Percentiles rank a stretch among this genome's conserved stretches.
Evolutionary conservation across 2,113 vertebrate species (phyloP).

Genomic region (Alethe castanea): DNA sequence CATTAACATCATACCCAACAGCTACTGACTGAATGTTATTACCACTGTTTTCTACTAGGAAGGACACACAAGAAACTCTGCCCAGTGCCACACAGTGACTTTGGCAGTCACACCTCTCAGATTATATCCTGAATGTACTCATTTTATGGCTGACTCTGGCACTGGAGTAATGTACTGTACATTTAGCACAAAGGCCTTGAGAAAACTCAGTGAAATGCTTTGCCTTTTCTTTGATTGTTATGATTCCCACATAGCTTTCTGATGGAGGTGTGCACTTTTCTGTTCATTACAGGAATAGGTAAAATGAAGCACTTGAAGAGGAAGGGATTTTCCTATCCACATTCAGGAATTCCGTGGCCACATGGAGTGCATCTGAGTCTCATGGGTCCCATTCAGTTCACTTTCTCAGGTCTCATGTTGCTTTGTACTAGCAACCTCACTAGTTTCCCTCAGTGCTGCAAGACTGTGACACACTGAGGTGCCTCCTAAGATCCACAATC

Average conservation of each 20-base stretch:
- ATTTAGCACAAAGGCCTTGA: background rate
- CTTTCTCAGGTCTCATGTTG: background rate
- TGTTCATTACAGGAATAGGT: background rate
- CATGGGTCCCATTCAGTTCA: background rate
- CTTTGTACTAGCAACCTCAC: background rate
- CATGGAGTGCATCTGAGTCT: background rate
- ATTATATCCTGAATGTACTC: background rate
- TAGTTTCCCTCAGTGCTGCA: background rate
- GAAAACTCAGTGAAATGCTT: background rate
- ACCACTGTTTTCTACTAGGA: background rate
- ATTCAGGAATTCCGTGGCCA: background rate
- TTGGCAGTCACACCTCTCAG: background rate
- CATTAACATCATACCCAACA: background rate
- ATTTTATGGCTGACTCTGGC: background rate
- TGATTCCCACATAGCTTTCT: background rate
- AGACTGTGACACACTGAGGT: fast-evolving
- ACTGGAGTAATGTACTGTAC: background rate
- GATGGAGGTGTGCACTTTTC: background rate
- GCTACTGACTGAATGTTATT: background rate
- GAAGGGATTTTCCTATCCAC: background rate
- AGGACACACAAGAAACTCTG: background rate
- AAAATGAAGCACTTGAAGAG: background rate
- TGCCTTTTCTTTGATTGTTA: background rate
- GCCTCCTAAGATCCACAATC: background rate
- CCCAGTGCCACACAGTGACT: background rate